Evolutionary conservation across 2,888 invertebrate species (phyloP).

Genomic region (Athripsodes cinereus): DNA sequence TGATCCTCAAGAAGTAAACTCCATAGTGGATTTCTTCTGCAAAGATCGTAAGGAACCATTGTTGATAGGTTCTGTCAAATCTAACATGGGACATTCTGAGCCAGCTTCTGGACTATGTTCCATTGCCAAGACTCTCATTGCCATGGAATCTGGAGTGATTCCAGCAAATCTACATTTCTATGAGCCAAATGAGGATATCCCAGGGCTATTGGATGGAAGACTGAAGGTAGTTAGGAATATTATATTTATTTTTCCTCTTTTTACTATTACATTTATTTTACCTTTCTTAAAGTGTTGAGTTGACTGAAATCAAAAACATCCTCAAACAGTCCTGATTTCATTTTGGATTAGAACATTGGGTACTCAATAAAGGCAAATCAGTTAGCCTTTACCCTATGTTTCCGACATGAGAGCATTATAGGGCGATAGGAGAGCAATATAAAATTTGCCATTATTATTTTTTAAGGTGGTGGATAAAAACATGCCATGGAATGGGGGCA

Average conservation of each 20-base stretch:
- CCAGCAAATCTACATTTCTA: conserved; percentile 89
- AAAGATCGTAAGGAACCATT: conserved; percentile 72
- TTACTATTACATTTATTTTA: conserved; percentile 2
- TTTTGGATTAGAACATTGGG: no score
- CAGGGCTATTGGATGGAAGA: conserved; percentile 83
- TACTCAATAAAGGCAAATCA: no score
- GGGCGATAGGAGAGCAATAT: no score
- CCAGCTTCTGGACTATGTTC: conserved; percentile 88
- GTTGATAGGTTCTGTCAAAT: conserved; percentile 92
- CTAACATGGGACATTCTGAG: conserved; percentile 98
- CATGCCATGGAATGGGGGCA: conserved; percentile 84
- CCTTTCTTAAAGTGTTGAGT: conserved; percentile 1
- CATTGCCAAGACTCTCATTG: conserved; percentile 83
- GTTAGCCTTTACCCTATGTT: no score
- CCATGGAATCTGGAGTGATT: conserved; percentile 86
- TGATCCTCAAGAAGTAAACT: conserved; percentile 97
- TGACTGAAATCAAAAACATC: no score
- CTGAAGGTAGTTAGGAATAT: no score
- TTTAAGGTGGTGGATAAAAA: conserved; percentile 71
- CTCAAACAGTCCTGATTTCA: no score
- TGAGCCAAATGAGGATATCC: conserved; percentile 83
- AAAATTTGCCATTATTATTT: no score
- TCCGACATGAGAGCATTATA: no score
- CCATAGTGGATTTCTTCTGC: conserved; percentile 89
- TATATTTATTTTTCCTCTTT: conserved; percentile 10